phyloP scores from a whole-genome alignment of 2,888 invertebrate species.

The Keiferia lycopersicella region DNA sequence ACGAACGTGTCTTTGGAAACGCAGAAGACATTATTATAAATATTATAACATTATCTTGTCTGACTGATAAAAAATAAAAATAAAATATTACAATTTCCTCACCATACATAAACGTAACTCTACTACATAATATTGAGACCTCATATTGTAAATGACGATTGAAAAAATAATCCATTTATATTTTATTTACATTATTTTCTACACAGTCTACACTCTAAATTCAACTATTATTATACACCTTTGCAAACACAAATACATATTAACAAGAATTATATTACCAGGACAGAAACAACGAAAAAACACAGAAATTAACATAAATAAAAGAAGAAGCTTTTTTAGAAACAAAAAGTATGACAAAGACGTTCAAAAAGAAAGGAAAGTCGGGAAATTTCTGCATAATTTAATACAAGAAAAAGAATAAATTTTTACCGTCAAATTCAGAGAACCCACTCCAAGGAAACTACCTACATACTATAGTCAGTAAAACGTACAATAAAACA shows the following conservation, averaged over 20 bases:
- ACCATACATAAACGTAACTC: background rate
- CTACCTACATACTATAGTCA: background rate
- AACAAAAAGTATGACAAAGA: no score
- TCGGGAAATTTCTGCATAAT: no score
- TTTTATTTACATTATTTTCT: conserved; percentile 42
- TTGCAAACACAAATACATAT: no score
- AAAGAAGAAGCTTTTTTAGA: background rate
- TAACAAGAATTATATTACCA: no score
- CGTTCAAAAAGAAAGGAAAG: no score
- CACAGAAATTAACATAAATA: background rate
- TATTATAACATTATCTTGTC: conserved; percentile 25
- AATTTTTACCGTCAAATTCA: background rate
- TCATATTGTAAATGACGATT: background rate
- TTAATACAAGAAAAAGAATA: background rate
- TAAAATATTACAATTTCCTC: background rate
- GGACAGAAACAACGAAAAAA: no score
- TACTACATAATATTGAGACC: background rate
- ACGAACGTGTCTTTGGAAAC: conserved; percentile 24
- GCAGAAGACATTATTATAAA: conserved; percentile 27
- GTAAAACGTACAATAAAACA: background rate
- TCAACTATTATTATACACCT: conserved; percentile 22
- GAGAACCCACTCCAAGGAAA: background rate
- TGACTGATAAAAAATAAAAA: conserved; percentile 1
- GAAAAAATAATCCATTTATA: conserved; percentile 29
- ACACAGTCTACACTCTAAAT: conserved; percentile 41